Base-by-base conservation (phyloP, 2,797 vertebrate species). In the Harpagifer antarcticus region DNA sequence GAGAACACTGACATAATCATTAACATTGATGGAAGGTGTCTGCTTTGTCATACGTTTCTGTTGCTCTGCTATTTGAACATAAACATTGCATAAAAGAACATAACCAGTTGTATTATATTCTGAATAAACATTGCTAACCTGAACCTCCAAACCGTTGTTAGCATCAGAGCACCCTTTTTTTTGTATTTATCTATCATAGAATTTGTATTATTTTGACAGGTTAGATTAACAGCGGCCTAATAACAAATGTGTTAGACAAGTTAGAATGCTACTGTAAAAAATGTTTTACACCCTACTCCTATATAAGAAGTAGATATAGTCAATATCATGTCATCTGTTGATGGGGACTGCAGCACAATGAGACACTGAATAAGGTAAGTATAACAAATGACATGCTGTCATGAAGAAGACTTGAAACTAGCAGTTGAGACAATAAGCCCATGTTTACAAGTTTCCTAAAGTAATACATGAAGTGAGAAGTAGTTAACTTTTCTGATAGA, bases 251-350 rank as follows among this genome's bases (percentile, higher is more conserved):
- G 33, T 68, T 40, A 40, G 7, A 67, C 52, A 55, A 45, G 42
- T 60, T 52, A 15, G 17, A 52, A 44, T 43, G 37, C 56, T 44
- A 37, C 47, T 44, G 47, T 42, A 10, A 40, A 40, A n/a, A 2
- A 37, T 37, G 33, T 37, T 9, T 37, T n/a, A n/a, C n/a, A n/a
- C 33, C 8, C 33, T 9, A 37, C 33, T 37, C 33, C 3, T 60
- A 20, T 27, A 44, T 60, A 56, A 37, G 58, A 44, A 58, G 55
- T 40, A 37, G 55, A 40, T 17, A 54, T 40, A n/a, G 53, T 55
- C 31, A 57, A 17, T 12, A 12, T 20, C 17, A 57, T 12, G 40
- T 43, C n/a, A 58, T 19, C 19, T 13, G 19, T 42, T 42, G 40
- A 42, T 58, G n/a, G 40, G 12, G 17, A 42, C 55, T 3, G 9